Percentiles rank a stretch among this genome's conserved stretches.
phyloP scores from a whole-genome alignment of 2,113 vertebrate species.

The Vireo altiloquus region DNA sequence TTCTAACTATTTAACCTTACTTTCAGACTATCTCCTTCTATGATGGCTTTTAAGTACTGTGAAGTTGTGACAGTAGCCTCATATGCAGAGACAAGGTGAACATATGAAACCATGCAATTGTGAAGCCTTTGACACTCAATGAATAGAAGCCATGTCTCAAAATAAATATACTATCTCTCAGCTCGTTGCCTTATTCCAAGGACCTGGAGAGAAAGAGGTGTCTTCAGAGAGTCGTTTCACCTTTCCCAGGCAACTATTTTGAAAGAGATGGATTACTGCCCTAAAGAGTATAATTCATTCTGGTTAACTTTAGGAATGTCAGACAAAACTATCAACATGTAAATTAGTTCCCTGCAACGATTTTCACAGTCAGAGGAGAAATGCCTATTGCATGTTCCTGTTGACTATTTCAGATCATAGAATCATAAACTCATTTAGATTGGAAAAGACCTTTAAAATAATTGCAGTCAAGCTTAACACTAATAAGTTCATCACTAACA shows the following conservation, averaged over 20 bases:
- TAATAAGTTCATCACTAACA: background rate
- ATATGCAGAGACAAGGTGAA: background rate
- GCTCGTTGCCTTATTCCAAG: background rate
- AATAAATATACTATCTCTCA: background rate
- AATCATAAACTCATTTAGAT: background rate
- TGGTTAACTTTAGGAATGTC: background rate
- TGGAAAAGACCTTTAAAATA: background rate
- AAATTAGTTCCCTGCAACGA: background rate
- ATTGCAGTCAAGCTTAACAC: background rate
- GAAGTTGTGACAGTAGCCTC: background rate
- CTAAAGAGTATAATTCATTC: background rate
- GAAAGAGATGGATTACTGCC: background rate
- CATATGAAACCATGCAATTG: background rate
- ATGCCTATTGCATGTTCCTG: background rate
- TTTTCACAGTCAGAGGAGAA: background rate
- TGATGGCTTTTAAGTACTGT: background rate
- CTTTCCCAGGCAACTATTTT: background rate
- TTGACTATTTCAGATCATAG: background rate
- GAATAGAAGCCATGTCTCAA: background rate
- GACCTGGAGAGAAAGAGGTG: background rate
- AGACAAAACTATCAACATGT: background rate
- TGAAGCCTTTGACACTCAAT: background rate
- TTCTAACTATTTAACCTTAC: background rate
- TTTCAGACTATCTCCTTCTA: background rate
- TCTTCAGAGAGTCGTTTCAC: background rate